Percentiles rank a stretch among this genome's conserved stretches.
Conservation (phyloP, 2,797 vertebrate genomes). For the Octomys mimax region DNA sequence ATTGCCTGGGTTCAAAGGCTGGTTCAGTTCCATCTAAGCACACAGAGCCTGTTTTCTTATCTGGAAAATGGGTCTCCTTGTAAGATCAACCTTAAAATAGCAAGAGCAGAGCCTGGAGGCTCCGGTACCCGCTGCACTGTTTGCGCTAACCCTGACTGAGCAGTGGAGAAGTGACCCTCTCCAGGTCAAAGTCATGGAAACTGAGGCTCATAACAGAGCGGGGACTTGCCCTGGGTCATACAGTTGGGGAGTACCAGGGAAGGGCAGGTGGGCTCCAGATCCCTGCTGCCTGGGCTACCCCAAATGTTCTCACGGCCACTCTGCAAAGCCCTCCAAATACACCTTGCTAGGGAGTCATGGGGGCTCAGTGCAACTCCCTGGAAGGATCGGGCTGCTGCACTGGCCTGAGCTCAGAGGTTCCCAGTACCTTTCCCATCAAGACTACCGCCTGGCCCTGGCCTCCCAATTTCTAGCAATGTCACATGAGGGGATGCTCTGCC, state of each 20-base stretch:
- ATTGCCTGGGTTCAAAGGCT: not conserved
- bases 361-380: not conserved
- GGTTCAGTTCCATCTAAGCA: not conserved
- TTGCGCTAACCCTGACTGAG: not conserved
- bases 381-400: not conserved
- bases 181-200: accelerated
- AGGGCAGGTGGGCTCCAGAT: not conserved
- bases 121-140: accelerated
- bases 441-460: not conserved
- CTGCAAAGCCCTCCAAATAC: not conserved
- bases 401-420: not conserved
- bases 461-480: conserved; percentile 17
- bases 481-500: not conserved
- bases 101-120: not conserved
- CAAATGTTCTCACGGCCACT: not conserved
- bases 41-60: not conserved
- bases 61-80: not conserved
- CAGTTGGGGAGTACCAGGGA: not conserved
- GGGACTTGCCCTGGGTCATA: not conserved
- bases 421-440: not conserved
- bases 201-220: not conserved
- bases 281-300: accelerated
- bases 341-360: not conserved
- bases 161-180: not conserved
- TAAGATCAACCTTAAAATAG: not conserved